These are phyloP conservation scores for Mechanitis mazaeus DNA, from an alignment of 2,888 invertebrate genomes.

Conservation along the genomic window DNA sequence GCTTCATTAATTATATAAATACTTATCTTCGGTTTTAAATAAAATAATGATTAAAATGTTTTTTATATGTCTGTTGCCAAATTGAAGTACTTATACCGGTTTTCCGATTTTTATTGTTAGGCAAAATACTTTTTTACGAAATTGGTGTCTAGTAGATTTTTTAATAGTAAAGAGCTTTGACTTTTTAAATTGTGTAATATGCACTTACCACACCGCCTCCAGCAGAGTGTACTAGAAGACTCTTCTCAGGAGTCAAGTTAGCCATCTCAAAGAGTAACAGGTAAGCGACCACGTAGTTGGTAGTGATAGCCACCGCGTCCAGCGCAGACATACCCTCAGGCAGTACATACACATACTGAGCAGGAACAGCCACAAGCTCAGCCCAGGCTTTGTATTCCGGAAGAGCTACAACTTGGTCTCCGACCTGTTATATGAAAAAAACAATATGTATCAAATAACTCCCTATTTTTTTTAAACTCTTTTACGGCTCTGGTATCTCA, in stretches of 20 bases:
- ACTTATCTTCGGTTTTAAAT: no score
- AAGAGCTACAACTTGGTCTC: constrained; percentile 88
- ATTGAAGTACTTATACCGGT: no score
- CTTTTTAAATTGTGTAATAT: constrained; percentile 8
- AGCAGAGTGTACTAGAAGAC: constrained; percentile 88
- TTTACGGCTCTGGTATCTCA: no score
- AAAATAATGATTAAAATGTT: no score
- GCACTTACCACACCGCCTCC: constrained; percentile 91
- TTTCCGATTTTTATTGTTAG: no score
- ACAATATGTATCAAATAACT: neutral
- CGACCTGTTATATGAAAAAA: constrained; percentile 73
- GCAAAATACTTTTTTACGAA: neutral
- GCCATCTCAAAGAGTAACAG: constrained; percentile 90
- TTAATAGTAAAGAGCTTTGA: neutral
- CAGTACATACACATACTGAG: constrained; percentile 86
- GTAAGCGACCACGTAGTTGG: constrained; percentile 91
- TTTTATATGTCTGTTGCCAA: no score
- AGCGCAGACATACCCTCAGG: constrained; percentile 84
- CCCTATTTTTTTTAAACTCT: neutral
- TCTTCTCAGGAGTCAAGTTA: constrained; percentile 85
- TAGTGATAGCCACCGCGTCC: constrained; percentile 89
- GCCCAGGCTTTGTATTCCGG: constrained; percentile 92
- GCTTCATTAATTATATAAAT: constrained; percentile 4
- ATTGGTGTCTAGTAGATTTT: no score
- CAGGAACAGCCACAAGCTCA: constrained; percentile 87